Evolutionary conservation across 2,888 invertebrate genomes (phyloP).

Genomic region (Pinctada fucata): DNA sequence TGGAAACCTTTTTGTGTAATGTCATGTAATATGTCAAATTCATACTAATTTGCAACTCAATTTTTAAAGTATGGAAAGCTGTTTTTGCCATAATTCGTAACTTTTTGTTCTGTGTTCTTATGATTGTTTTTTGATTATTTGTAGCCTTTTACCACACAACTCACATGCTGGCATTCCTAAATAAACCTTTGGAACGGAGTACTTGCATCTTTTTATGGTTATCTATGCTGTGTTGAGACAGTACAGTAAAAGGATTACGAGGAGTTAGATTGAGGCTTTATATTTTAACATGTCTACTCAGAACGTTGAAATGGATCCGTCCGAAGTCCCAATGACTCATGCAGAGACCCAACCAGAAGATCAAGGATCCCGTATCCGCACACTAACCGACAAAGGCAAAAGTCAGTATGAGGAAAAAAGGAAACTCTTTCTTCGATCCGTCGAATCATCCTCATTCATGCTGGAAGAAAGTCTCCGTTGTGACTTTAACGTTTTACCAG

Average conservation of each 20-base stretch:
- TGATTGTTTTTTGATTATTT: background rate
- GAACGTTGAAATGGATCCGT: constrained; percentile 1
- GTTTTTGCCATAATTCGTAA: background rate
- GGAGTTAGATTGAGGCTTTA: constrained; percentile 2
- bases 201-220: background rate
- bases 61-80: background rate
- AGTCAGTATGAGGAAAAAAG: background rate
- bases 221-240: background rate
- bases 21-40: too few species aligned
- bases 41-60: too few species aligned
- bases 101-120: background rate
- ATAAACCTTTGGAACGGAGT: background rate
- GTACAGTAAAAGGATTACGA: constrained; percentile 1
- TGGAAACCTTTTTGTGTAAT: too few species aligned
- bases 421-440: background rate
- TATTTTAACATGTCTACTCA: background rate
- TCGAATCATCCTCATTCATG: background rate
- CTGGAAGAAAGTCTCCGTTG: background rate
- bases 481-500: background rate
- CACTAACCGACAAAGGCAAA: background rate
- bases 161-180: background rate
- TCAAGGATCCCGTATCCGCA: background rate
- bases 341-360: background rate
- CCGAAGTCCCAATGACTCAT: background rate
- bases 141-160: background rate